A percentile compares a stretch with the other conserved stretches of the same genome.
Evolutionary conservation across 2,797 vertebrate genomes (phyloP).

Genomic region (Peromyscus melanophrys): DNA sequence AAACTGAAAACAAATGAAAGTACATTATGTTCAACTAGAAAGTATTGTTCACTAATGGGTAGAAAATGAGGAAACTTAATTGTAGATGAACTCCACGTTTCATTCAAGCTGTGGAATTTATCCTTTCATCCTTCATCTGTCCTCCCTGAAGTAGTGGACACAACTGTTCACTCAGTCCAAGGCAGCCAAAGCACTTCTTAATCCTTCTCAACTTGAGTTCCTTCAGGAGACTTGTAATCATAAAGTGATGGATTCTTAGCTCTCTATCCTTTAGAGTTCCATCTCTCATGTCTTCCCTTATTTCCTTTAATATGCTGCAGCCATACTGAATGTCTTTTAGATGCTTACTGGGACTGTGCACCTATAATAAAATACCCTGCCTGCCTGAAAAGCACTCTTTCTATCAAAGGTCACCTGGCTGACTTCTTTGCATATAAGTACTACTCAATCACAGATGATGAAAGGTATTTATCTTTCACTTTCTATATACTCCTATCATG

Average conservation of each 20-base stretch:
- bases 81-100: neutral
- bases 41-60: neutral
- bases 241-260: neutral
- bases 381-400: neutral
- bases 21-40: neutral
- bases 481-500: neutral
- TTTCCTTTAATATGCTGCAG: neutral
- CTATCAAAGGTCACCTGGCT: neutral
- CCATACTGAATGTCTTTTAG: neutral
- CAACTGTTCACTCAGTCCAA: neutral
- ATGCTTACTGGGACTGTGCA: neutral
- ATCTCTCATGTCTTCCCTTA: neutral
- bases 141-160: neutral
- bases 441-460: neutral
- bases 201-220: neutral
- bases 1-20: slow-evolving; percentile 70
- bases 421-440: neutral
- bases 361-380: neutral
- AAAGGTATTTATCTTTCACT: neutral
- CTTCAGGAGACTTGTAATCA: slow-evolving; percentile 26
- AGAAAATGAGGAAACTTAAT: slow-evolving; percentile 45
- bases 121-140: neutral
- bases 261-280: neutral
- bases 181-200: neutral
- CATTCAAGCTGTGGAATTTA: slow-evolving; percentile 29